Base-by-base conservation (phyloP, 1,140 invertebrate genomes). In the Plutomurus gul region DNA sequence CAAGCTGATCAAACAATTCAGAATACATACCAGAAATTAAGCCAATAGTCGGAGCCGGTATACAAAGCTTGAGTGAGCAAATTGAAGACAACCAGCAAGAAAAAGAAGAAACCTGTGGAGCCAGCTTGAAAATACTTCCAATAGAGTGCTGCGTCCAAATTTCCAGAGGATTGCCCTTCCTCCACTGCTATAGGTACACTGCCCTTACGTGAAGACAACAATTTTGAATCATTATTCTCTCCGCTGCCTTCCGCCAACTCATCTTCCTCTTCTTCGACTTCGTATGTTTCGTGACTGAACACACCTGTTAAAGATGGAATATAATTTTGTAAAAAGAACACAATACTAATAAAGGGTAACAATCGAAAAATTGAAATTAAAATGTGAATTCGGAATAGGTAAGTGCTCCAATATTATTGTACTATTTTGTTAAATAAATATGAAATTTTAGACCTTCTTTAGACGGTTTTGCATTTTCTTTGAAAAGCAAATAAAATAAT, bases 21-120 rank as follows among this genome's bases (percentile, higher is more conserved):
- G n/a, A n/a, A n/a, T n/a, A n/a, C n/a, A 40, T 70, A 81, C 83
- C 84, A 84, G 20, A 84, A 49, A 60, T 79, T 83, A 0, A 84
- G 77, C 73, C 77, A 82, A 65, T 83, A 84, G 40, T 84, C 84
- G 0, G 82, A 77, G 3, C 79, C 81, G 37, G 79, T 77, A 39
- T 49, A 84, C 4, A 84, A 46, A 33, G 80, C 47, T 76, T 84
- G 84, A 18, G 72, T 75, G 7, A 76, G 27, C 1, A 81, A 0
- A 56, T 78, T 82, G 6, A 60, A 22, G 4, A 84, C 22, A 16
- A 84, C 20, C 3, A 84, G 20, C 10, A 77, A 13, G 11, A 79
- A 72, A 65, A 84, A 37, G 8, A 37, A 22, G 18, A 75, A 77
- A 20, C 27, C 49, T 3, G 60, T 77, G 39, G 78, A 78, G 11